These are phyloP conservation scores for Anolis sagrei DNA, from an alignment of 2,113 vertebrate species.

Conservation along the genomic window DNA sequence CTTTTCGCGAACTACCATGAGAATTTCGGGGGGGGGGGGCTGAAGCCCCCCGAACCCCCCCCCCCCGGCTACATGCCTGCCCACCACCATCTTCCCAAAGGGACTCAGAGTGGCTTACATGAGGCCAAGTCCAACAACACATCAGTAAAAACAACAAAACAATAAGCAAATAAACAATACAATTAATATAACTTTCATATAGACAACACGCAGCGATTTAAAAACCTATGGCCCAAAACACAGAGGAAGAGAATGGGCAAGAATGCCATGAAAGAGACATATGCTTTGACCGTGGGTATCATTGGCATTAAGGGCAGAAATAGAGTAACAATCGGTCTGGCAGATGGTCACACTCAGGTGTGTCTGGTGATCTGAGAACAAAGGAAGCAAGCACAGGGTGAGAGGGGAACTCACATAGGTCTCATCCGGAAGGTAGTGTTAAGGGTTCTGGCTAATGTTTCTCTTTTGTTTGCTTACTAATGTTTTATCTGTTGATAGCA, in stretches of 20 bases:
- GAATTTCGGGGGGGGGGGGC: too few relatives aligned
- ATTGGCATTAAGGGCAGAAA: neutral
- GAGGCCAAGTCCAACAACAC: too few relatives aligned
- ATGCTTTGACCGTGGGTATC: neutral
- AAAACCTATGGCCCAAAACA: neutral
- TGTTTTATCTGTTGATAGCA: neutral
- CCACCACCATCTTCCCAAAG: too few relatives aligned
- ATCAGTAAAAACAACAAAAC: too few relatives aligned
- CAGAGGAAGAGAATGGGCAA: neutral
- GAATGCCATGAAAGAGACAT: neutral
- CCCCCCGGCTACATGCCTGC: too few relatives aligned
- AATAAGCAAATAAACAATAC: too few relatives aligned
- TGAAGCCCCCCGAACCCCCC: too few relatives aligned
- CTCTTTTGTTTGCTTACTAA: neutral
- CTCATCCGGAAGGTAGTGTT: neutral
- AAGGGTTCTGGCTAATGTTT: neutral
- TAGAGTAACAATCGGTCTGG: neutral
- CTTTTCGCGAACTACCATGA: too few relatives aligned
- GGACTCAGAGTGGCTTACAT: too few relatives aligned
- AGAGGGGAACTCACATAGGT: neutral
- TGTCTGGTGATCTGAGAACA: conserved; percentile 5
- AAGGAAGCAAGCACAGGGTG: neutral
- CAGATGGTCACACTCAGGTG: neutral
- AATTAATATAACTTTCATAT: too few relatives aligned
- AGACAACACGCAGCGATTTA: too few relatives aligned